A percentile compares a stretch with the other conserved stretches of the same genome.
Conservation (phyloP, 2,888 invertebrate genomes). For the Mechanitis messenoides region DNA sequence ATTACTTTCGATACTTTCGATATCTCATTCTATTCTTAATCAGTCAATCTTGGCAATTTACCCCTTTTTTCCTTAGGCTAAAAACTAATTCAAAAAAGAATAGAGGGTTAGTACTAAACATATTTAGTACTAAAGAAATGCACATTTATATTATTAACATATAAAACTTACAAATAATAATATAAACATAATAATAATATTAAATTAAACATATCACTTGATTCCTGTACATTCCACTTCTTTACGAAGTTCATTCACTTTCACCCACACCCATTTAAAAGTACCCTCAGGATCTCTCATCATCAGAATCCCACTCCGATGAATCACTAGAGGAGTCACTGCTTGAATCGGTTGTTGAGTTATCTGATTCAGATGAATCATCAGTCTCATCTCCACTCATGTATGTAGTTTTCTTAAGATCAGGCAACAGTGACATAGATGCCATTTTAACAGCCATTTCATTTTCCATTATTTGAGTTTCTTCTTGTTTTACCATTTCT, state of each 20-base stretch:
- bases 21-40: slow-evolving; percentile 2
- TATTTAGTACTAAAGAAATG: not conserved
- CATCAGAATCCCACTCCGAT: slow-evolving; percentile 56
- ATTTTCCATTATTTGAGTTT: slow-evolving; percentile 58
- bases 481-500: slow-evolving; percentile 60
- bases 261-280: slow-evolving; percentile 12
- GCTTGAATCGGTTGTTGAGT: slow-evolving; percentile 46
- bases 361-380: slow-evolving; percentile 34
- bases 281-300: slow-evolving; percentile 48
- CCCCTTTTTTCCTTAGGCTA: no score
- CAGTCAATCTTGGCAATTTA: not conserved
- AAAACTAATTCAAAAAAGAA: no score
- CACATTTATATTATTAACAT: not conserved
- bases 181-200: not conserved
- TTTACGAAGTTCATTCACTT: not conserved
- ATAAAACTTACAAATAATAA: not conserved
- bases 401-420: slow-evolving; percentile 40
- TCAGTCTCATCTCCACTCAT: slow-evolving; percentile 46
- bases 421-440: slow-evolving; percentile 59
- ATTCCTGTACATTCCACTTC: not conserved
- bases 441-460: slow-evolving; percentile 65
- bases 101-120: no score
- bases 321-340: slow-evolving; percentile 49
- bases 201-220: not conserved
- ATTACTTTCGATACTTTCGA: not conserved